phyloP scores from a whole-genome alignment of 2,113 vertebrate genomes.

The Procapra przewalskii region DNA sequence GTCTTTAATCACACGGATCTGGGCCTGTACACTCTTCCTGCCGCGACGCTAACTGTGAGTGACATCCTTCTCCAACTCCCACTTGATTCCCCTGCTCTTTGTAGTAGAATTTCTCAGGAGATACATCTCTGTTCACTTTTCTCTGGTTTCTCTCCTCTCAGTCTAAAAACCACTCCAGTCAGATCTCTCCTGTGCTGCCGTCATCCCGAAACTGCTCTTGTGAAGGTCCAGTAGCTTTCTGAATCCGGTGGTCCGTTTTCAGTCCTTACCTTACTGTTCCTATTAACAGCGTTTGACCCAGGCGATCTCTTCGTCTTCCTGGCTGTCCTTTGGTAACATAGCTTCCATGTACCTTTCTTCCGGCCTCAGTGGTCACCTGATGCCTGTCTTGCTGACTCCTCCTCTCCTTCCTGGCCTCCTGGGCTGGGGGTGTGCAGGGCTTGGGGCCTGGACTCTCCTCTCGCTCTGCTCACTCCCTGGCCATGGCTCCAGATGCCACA shows the following conservation, averaged over 20 bases:
- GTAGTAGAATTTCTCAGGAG: background rate
- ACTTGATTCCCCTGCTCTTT: background rate
- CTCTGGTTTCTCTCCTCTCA: background rate
- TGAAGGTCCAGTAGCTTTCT: background rate
- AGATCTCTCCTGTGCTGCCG: background rate
- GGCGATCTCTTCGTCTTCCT: background rate
- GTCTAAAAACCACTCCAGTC: background rate
- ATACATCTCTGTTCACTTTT: background rate
- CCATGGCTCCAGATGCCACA: background rate
- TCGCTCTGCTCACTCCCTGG: background rate
- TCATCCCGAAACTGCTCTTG: background rate
- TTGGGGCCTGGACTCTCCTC: background rate
- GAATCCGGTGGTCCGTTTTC: background rate
- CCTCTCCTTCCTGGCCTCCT: background rate
- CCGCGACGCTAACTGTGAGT: rapidly evolving
- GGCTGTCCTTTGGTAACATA: background rate
- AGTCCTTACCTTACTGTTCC: background rate
- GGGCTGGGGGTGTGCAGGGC: background rate
- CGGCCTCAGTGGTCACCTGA: background rate
- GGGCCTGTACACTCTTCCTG: no score
- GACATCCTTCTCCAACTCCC: background rate
- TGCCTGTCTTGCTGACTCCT: background rate
- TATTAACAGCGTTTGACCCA: background rate
- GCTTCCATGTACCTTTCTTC: background rate
- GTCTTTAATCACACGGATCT: background rate